Evolutionary conservation across 1,140 invertebrate genomes (phyloP), one percentile per base, ranked within the genome.

Genomic region (Medauroidea extradentata): DNA sequence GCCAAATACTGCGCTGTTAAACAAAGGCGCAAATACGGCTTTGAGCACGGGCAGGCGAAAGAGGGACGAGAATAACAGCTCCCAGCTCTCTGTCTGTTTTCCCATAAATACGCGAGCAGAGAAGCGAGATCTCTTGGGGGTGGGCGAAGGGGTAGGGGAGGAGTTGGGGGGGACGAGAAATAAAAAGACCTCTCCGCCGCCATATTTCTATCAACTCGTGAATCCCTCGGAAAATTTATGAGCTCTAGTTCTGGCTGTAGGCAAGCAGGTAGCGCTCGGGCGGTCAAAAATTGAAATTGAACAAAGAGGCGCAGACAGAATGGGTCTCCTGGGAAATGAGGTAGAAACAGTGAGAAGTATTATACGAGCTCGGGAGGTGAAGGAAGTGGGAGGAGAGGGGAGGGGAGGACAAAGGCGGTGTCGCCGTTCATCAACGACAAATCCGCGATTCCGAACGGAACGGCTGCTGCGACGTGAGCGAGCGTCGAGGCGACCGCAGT

Each of bases 241-340:
- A 51, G 49, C 49, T 34, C 38, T 51, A 18, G n/a, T 34, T 11
- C 13, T n/a, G 16, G 24, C 25, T 24, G 25, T 18, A 51, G 18
- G 25, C 25, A 19, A 29, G 49, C 27, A 51, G 25, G 29, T 34
- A 34, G 23, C 13, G 49, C 49, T 25, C 49, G 8, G 38, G 7
- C 49, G 49, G 49, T 51, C 49, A 51, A 51, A 51, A 51, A 51
- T 51, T 51, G 49, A 51, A 51, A 23, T 34, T 51, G 25, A 51
- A 51, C 49, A 51, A 29, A 51, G 49, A 51, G 11, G n/a, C 49
- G 49, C 25, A 34, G 24, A 51, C 24, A 34, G 38, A 51, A 51
- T 51, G 49, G 49, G 49, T 34, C 49, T 18, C 18, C 8, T 16
- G 49, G 49, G 49, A 51, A 51, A 51, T 29, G 25, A 34, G 29